phyloP scores from a whole-genome alignment of 2,888 invertebrate genomes.

The Hypsopygia costalis region DNA sequence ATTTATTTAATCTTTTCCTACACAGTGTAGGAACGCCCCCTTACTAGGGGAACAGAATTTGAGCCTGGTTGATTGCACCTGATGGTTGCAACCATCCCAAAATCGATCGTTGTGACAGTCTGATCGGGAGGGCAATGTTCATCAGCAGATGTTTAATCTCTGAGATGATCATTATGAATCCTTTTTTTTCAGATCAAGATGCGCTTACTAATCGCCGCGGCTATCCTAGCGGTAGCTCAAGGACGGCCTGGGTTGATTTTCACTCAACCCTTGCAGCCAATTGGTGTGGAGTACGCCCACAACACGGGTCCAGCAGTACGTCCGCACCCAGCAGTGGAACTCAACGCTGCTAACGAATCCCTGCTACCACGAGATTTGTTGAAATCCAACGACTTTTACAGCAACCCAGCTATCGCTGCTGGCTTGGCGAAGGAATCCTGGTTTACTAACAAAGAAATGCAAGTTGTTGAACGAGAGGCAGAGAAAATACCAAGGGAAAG shows the following conservation, averaged over 20 bases:
- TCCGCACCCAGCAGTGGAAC: conserved; percentile 86
- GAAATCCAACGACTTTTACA: conserved; percentile 86
- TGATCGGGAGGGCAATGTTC: no score
- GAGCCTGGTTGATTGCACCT: no score
- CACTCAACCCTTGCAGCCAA: conserved; percentile 61
- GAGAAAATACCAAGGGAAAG: conserved; percentile 89
- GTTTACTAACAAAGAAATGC: conserved; percentile 88
- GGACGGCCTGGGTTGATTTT: conserved; percentile 71
- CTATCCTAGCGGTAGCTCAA: conserved; percentile 58
- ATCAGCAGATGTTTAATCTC: no score
- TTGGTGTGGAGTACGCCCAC: conserved; percentile 74
- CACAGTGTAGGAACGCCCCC: no score
- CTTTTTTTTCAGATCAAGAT: conserved; percentile 41
- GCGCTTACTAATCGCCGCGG: conserved; percentile 49
- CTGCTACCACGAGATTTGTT: conserved; percentile 85
- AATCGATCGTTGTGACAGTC: no score
- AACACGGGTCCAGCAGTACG: conserved; percentile 44
- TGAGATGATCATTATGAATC: no score
- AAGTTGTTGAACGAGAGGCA: conserved; percentile 88
- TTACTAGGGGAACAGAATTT: no score
- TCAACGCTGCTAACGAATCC: conserved; percentile 86
- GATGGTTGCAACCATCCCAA: no score
- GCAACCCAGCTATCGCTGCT: conserved; percentile 86
- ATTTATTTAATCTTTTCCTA: no score
- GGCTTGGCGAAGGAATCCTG: conserved; percentile 89